Evolutionary conservation across 2,888 invertebrate species (phyloP), one percentile per base, ranked within the genome.

Genomic region (Phyto melanocephala): DNA sequence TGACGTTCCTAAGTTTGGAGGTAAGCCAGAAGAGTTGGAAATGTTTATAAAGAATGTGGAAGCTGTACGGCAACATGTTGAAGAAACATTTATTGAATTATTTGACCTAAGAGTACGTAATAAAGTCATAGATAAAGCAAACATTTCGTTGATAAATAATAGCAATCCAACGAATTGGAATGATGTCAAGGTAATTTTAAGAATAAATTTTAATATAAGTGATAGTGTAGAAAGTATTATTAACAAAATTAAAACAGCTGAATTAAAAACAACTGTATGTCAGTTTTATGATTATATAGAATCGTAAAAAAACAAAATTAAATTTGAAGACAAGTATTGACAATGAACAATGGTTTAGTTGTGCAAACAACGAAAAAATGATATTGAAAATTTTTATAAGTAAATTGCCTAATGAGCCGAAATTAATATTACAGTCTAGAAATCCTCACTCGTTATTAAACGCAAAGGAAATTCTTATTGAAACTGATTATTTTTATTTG

Each of bases 401-500:
- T 15, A 15, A 42, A 42, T n/a, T 42, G n/a, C 42, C 42, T 42
- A 4, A n/a, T 15, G 42, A 42, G 42, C 15, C 42, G 3, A 22
- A 50, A 22, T 11, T 50, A 22, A 20, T 50, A 5, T 15, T 56
- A 6, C 33, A 56, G 17, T n/a, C 63, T 24, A 40, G 63, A 63
- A 63, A 74, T 74, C 74, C 52, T 7, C 11, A n/a, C 10, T 28
- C 33, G 5, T 24, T 67, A 11, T 35, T 63, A 11, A 58, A 78
- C 22, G 71, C 78, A 33, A 71, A 71, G n/a, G 63, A 78, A 35
- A 71, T 78, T n/a, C 24, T 77, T 33, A 42, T 70, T 33, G 70
- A 77, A 28, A 77, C 77, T 0, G 62, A 77, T 22, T 77, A 77
- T 54, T 77, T 70, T 60, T 70, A 77, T 63, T 11, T 13, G 15